These are phyloP conservation scores for Hololepta plana DNA, from an alignment of 2,888 invertebrate species.

Conservation along the genomic window DNA sequence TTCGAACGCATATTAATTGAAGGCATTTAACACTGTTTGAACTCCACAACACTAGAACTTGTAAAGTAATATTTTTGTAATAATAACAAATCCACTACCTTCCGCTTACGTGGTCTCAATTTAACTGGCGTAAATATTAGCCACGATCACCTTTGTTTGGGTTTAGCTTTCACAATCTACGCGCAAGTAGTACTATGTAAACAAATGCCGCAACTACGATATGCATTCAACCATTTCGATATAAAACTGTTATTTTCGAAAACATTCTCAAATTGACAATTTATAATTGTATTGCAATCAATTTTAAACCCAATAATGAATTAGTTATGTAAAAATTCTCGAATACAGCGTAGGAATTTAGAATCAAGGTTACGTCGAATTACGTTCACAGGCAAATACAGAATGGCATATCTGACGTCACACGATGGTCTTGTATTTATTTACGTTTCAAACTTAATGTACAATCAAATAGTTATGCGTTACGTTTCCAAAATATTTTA, in stretches of 20 bases:
- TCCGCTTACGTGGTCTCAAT: not conserved
- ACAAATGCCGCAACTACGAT: constrained; percentile 11
- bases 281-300: constrained; percentile 7
- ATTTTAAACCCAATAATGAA: constrained; percentile 3
- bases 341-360: constrained; percentile 15
- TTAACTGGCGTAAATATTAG: constrained; percentile 1
- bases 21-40: constrained; percentile 17
- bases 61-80: not conserved
- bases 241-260: not conserved
- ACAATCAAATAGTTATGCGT: constrained; percentile 4
- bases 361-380: constrained; percentile 22
- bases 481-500: no score
- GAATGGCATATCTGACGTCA: constrained; percentile 16
- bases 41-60: not conserved
- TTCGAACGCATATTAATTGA: constrained; percentile 23
- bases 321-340: constrained; percentile 14
- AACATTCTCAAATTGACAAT: constrained; percentile 1
- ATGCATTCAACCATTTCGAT: not conserved
- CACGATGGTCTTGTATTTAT: constrained; percentile 15
- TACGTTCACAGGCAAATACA: constrained; percentile 14
- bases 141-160: constrained; percentile 24
- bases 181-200: constrained; percentile 23
- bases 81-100: not conserved
- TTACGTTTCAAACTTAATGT: constrained; percentile 17
- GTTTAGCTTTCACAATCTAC: constrained; percentile 21